phyloP scores from a whole-genome alignment of 2,888 invertebrate genomes.

The Trissonchulus sp. region DNA sequence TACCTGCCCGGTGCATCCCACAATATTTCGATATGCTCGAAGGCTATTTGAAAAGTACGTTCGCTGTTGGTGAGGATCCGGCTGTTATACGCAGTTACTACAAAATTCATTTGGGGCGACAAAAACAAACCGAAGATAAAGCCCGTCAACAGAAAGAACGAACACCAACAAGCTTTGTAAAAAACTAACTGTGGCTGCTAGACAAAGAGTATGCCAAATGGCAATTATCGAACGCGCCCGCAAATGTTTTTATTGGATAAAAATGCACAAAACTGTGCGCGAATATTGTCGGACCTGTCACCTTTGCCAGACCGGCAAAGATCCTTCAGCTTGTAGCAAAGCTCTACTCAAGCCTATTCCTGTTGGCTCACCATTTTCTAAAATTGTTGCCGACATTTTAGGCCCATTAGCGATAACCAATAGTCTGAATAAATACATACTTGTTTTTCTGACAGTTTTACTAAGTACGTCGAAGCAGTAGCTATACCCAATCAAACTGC shows the following conservation, averaged over 20 bases:
- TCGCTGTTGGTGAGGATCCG: not conserved
- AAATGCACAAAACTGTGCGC: too few relatives aligned
- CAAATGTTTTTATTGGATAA: too few relatives aligned
- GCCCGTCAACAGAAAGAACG: too few relatives aligned
- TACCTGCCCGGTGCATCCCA: not conserved
- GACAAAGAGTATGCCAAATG: not conserved
- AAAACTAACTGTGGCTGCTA: too few relatives aligned
- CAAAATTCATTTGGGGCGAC: not conserved
- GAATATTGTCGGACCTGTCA: not conserved
- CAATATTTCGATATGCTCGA: not conserved
- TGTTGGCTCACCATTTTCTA: conserved; percentile 37
- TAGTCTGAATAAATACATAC: conserved; percentile 36
- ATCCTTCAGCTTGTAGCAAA: not conserved
- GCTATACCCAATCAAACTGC: too few relatives aligned
- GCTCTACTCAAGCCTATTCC: conserved; percentile 29
- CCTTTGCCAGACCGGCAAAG: conserved; percentile 1
- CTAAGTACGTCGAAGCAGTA: too few relatives aligned
- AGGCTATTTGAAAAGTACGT: not conserved
- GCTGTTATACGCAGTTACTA: not conserved
- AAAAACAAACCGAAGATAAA: too few relatives aligned
- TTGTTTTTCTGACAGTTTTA: conserved; percentile 34
- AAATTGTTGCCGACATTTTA: conserved; percentile 36
- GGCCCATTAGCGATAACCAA: conserved; percentile 34
- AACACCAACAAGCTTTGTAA: too few relatives aligned
- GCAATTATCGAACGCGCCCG: too few relatives aligned